phyloP scores from a whole-genome alignment of 2,888 invertebrate species.

The Epinotia demarniana region DNA sequence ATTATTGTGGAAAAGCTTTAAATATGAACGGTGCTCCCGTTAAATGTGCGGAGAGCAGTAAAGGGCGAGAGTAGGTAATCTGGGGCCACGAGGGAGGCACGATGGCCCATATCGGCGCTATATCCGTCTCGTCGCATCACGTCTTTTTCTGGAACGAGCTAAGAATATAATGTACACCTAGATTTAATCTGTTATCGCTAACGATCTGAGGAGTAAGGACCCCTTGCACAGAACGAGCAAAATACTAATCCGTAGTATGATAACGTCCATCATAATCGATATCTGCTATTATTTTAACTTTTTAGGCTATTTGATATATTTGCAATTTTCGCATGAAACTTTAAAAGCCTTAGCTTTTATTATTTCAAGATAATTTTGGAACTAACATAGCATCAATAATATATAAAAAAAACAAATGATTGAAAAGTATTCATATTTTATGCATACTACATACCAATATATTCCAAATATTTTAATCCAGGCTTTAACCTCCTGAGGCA shows the following conservation, averaged over 20 bases:
- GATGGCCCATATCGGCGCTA: conserved; percentile 58
- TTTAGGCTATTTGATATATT: no score
- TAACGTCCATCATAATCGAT: no score
- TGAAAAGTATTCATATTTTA: no score
- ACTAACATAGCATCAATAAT: no score
- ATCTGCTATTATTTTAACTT: no score
- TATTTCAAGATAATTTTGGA: no score
- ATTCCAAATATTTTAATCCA: no score
- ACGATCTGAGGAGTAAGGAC: neutral
- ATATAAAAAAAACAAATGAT: no score
- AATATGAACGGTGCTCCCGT: conserved; percentile 28
- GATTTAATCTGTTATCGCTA: neutral
- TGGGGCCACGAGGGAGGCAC: conserved; percentile 51
- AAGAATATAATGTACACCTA: conserved; percentile 26
- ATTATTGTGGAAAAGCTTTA: conserved; percentile 17
- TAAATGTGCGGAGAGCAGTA: conserved; percentile 20
- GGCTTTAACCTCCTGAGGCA: no score
- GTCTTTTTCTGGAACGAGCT: conserved; percentile 33
- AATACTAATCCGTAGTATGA: neutral
- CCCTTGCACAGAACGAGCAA: neutral
- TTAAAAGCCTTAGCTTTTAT: no score
- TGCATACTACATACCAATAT: no score
- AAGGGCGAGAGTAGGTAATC: conserved; percentile 44
- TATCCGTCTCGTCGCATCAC: conserved; percentile 53
- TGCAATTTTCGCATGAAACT: no score